Percentiles rank a stretch among this genome's conserved stretches.
phyloP scores from a whole-genome alignment of 1,140 invertebrate genomes.

The Periplaneta americana region DNA sequence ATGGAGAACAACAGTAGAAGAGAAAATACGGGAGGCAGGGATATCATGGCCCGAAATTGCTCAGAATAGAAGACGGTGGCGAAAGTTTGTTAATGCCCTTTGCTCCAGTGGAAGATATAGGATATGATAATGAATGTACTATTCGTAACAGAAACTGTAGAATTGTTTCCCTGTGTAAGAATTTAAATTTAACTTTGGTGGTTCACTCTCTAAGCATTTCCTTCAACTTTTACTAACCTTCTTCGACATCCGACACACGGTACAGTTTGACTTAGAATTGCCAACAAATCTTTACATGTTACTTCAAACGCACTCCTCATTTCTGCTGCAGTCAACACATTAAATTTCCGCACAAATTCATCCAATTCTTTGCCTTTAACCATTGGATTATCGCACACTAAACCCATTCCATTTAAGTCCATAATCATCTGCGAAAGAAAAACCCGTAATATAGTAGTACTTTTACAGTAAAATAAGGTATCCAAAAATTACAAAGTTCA shows the following conservation, averaged over 20 bases:
- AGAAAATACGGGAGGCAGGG: no score
- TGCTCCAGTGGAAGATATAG: no score
- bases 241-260: slow-evolving; percentile 88
- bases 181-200: no score
- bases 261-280: slow-evolving; percentile 79
- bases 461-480: neutral
- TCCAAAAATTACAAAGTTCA: neutral
- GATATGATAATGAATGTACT: no score
- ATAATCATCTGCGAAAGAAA: slow-evolving; percentile 74
- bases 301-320: slow-evolving; percentile 75
- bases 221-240: slow-evolving; percentile 56
- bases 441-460: neutral
- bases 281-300: slow-evolving; percentile 72
- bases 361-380: slow-evolving; percentile 75
- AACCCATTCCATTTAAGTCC: slow-evolving; percentile 76
- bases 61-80: no score
- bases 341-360: slow-evolving; percentile 75
- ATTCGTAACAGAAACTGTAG: no score
- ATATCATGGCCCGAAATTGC: no score
- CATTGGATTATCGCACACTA: slow-evolving; percentile 69
- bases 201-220: no score
- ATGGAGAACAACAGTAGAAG: no score
- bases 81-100: no score
- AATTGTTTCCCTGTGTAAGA: no score
- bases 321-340: slow-evolving; percentile 70